A percentile compares a stretch with the other conserved stretches of the same genome.
phyloP scores from a whole-genome alignment of 2,888 invertebrate genomes.

The Lagria hirta region DNA sequence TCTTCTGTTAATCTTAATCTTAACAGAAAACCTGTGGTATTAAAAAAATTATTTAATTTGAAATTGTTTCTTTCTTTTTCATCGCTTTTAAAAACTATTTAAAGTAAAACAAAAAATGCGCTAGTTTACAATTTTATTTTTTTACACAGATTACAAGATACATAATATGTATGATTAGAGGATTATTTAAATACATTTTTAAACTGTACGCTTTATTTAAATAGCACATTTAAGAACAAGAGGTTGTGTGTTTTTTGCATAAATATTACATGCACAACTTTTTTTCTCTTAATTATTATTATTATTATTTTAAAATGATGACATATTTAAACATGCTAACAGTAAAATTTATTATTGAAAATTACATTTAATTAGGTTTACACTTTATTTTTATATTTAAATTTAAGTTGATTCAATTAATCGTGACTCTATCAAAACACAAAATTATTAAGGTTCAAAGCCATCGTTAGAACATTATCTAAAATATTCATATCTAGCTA shows the following conservation, averaged over 20 bases:
- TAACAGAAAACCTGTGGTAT: too few relatives aligned
- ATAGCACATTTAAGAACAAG: slow-evolving; percentile 25
- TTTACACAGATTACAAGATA: slow-evolving; percentile 31
- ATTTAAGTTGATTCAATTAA: slow-evolving; percentile 25
- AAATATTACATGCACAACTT: slow-evolving; percentile 23
- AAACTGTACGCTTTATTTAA: slow-evolving; percentile 23
- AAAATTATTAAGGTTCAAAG: slow-evolving; percentile 23
- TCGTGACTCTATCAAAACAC: slow-evolving; percentile 27
- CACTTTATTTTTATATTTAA: slow-evolving; percentile 7
- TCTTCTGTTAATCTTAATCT: slow-evolving; percentile 9
- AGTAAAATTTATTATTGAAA: slow-evolving; percentile 34
- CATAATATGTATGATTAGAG: slow-evolving; percentile 28
- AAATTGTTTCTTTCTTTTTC: too few relatives aligned
- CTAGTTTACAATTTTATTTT: slow-evolving; percentile 23
- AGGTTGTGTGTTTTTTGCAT: slow-evolving; percentile 13
- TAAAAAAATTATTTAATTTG: neutral
- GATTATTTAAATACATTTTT: slow-evolving; percentile 26
- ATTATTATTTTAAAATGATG: slow-evolving; percentile 24
- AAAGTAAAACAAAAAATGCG: slow-evolving; percentile 4
- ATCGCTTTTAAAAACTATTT: too few relatives aligned
- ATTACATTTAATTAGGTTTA: slow-evolving; percentile 33
- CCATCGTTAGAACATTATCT: slow-evolving; percentile 18
- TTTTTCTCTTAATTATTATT: slow-evolving; percentile 20
- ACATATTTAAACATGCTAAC: slow-evolving; percentile 27
- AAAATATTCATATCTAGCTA: slow-evolving; percentile 21